These are phyloP conservation scores for Pseudocheirus occidentalis DNA, from an alignment of 2,797 vertebrate genomes.

Conservation along the genomic window DNA sequence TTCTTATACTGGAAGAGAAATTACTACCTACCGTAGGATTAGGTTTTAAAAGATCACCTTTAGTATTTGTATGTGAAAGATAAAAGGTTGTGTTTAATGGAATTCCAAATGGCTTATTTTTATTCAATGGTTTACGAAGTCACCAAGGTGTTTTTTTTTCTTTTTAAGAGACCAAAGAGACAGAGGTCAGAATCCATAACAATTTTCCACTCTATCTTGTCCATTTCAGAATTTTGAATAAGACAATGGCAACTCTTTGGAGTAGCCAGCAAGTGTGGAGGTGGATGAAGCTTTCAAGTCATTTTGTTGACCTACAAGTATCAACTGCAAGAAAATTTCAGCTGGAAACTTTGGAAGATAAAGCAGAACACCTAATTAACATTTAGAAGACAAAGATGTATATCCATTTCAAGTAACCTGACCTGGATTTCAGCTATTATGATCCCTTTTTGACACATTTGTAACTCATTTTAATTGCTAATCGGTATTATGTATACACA, in stretches of 20 bases:
- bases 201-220: constrained; percentile 50
- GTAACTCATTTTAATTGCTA: constrained; percentile 74
- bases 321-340: constrained; percentile 80
- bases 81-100: constrained; percentile 41
- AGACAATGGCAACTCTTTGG: constrained; percentile 49
- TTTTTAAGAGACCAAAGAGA: constrained; percentile 18
- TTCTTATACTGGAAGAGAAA: constrained; percentile 19
- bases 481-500: constrained; percentile 60
- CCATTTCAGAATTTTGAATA: constrained; percentile 51
- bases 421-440: constrained; percentile 71
- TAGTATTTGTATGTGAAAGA: neutral
- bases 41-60: constrained; percentile 49
- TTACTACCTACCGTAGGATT: neutral
- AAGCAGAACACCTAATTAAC: constrained; percentile 75
- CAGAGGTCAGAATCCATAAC: neutral
- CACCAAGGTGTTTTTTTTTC: constrained; percentile 34
- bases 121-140: constrained; percentile 43
- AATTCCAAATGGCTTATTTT: constrained; percentile 48
- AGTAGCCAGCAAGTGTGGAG: constrained; percentile 31
- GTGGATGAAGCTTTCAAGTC: constrained; percentile 9
- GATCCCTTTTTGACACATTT: constrained; percentile 74
- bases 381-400: constrained; percentile 71
- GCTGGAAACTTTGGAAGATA: constrained; percentile 74
- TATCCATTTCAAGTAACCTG: constrained; percentile 79
- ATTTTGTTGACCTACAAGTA: constrained; percentile 74